A percentile compares a stretch with the other conserved stretches of the same genome.
phyloP scores from a whole-genome alignment of 2,113 vertebrate species.

The Trematocara stigmaticum region DNA sequence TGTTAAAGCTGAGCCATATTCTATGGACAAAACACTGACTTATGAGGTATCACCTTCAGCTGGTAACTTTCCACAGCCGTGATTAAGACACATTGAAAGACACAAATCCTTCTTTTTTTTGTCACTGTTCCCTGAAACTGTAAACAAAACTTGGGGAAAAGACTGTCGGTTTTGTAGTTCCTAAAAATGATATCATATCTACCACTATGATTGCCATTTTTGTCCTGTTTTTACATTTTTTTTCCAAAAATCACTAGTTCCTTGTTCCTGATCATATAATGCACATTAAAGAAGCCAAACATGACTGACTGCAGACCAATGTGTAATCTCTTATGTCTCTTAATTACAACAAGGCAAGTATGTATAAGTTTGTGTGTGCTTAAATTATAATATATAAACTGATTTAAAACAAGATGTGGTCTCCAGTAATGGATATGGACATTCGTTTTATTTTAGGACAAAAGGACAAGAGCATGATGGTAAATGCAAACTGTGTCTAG shows the following conservation, averaged over 20 bases:
- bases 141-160: background rate
- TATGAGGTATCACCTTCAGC: background rate
- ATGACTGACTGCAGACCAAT: background rate
- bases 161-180: background rate
- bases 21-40: background rate
- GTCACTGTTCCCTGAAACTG: background rate
- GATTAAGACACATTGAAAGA: background rate
- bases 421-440: too few species aligned
- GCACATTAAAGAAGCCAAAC: background rate
- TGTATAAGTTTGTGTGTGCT: background rate
- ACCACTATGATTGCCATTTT: background rate
- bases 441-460: background rate
- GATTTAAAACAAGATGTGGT: background rate
- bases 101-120: background rate
- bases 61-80: background rate
- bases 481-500: too few species aligned
- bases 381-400: background rate
- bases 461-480: background rate
- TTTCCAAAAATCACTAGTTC: background rate
- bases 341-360: background rate
- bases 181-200: background rate
- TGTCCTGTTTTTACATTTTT: background rate
- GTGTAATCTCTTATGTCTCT: background rate
- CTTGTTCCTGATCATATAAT: background rate
- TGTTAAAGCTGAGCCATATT: background rate